These are phyloP conservation scores for Nycteola revayana DNA, from an alignment of 2,888 invertebrate genomes.

Conservation along the genomic window DNA sequence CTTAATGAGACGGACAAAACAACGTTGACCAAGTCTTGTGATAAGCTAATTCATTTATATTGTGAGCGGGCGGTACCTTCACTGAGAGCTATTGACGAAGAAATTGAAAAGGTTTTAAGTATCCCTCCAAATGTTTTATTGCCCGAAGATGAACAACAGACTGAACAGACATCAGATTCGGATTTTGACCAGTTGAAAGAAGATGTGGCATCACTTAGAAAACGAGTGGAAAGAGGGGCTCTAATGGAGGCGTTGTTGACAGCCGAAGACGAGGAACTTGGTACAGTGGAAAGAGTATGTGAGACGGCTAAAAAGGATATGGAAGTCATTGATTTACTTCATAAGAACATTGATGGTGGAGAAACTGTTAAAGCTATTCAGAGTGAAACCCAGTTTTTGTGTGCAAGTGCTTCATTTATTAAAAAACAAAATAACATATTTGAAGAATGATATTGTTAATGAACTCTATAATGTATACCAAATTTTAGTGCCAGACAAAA, in stretches of 20 bases:
- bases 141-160: conserved; percentile 66
- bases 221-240: conserved; percentile 62
- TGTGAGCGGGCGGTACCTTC: conserved; percentile 64
- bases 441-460: conserved; percentile 12
- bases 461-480: too few species aligned
- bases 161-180: conserved; percentile 53
- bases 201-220: conserved; percentile 55
- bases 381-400: conserved; percentile 54
- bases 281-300: conserved; percentile 59
- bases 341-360: conserved; percentile 45
- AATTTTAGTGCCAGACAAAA: too few species aligned
- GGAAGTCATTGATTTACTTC: conserved; percentile 58
- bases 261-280: conserved; percentile 63
- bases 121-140: conserved; percentile 66
- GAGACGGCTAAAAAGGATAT: conserved; percentile 68
- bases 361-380: conserved; percentile 45
- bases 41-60: conserved; percentile 61
- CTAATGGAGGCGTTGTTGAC: conserved; percentile 64
- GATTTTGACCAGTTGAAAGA: conserved; percentile 60
- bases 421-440: conserved; percentile 33
- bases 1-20: conserved; percentile 65
- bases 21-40: conserved; percentile 60
- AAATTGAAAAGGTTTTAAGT: conserved; percentile 61
- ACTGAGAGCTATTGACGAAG: conserved; percentile 56
- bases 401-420: conserved; percentile 55